Evolutionary conservation across 2,888 invertebrate genomes (phyloP), one percentile per base, ranked within the genome.

Genomic region (Coecobrya sp.): DNA sequence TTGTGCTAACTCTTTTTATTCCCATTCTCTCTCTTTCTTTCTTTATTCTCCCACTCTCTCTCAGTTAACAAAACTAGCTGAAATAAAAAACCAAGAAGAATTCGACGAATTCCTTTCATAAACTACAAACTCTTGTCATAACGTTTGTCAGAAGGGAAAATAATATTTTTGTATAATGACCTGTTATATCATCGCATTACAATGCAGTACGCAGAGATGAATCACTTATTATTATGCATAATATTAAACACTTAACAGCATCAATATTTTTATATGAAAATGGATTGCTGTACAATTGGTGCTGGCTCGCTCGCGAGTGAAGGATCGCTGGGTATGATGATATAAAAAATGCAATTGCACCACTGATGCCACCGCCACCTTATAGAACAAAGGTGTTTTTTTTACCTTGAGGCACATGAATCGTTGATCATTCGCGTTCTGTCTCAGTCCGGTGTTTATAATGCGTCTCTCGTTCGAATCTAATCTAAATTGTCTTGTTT

Each of bases 401-500:
- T 52, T 79, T 52, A 79, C 79, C 82, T 82, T 59, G 62, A 82
- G 82, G 82, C 82, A 42, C 27, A 13, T 59, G 82, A 82, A 82
- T 59, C 62, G 59, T 36, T 82, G 42, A 82, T 82, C 55, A 59
- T 81, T 59, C 55, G 8, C 52, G 10, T 36, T 81, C 65, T 89
- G 45, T 59, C 70, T 55, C 27, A 8, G 30, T 13, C 30, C 27
- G 27, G 42, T 76, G 52, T n/a, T 82, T 42, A 42, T 62, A 36
- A 82, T 62, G 62, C 82, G 0, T 16, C 55, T 70, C 89, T 70
- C 55, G 82, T 52, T 87, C 45, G 25, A 27, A 82, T 70, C 82
- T 89, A 89, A 89, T 89, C 89, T 89, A 89, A 84, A 89, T 52
- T 89, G 70, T 82, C 89, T 70, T 84, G 89, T 89, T 89, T 88